phyloP scores from a whole-genome alignment of 2,797 vertebrate genomes.

The Hydrocynus forskahlii region DNA sequence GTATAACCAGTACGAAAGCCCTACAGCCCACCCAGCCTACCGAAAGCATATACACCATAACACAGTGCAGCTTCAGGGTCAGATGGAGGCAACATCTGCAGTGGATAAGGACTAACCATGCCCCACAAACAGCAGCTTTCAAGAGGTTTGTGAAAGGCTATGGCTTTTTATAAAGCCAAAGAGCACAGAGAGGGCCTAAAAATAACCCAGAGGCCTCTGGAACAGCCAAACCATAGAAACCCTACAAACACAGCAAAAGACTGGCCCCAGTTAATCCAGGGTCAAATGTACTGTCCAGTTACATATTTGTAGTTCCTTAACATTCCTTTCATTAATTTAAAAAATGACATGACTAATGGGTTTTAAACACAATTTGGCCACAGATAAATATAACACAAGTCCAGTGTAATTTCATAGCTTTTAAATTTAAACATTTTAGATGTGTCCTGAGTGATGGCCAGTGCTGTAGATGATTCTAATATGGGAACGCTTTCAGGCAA shows the following conservation, averaged over 20 bases:
- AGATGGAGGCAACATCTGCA: constrained; percentile 67
- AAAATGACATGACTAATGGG: neutral
- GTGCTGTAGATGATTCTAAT: too few relatives aligned
- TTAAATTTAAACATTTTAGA: too few relatives aligned
- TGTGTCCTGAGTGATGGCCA: too few relatives aligned
- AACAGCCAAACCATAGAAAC: constrained; percentile 47
- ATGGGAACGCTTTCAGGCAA: too few relatives aligned
- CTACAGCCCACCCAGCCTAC: constrained; percentile 54
- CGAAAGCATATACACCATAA: constrained; percentile 41
- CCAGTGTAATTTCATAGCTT: too few relatives aligned
- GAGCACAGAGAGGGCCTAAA: constrained; percentile 63
- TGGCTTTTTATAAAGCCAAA: constrained; percentile 73
- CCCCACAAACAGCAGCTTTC: constrained; percentile 59
- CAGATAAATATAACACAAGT: too few relatives aligned
- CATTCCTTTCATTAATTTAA: constrained; percentile 7
- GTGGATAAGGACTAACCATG: constrained; percentile 62
- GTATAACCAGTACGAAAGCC: constrained; percentile 15
- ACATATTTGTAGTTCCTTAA: constrained; percentile 15
- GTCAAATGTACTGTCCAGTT: constrained; percentile 14
- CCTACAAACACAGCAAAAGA: constrained; percentile 13
- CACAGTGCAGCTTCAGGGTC: constrained; percentile 59
- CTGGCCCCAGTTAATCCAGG: neutral
- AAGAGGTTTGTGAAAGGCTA: constrained; percentile 65
- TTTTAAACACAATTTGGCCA: neutral
- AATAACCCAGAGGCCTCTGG: constrained; percentile 67